Base-by-base conservation (phyloP, 2,888 invertebrate species). In the Andricus quercusramuli region DNA sequence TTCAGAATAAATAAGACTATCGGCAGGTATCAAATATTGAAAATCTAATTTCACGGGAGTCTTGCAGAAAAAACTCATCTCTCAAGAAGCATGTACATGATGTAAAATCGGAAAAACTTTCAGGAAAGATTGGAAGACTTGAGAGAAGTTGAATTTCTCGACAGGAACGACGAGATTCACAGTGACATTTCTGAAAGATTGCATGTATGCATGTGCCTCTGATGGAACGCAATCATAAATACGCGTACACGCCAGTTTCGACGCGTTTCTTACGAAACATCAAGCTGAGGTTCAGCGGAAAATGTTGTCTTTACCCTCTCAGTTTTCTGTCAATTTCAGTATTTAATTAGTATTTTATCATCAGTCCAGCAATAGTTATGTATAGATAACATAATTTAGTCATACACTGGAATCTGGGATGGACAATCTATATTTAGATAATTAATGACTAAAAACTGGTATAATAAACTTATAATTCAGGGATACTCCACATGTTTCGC, bases 51-150 rank as follows among this genome's bases (percentile, higher is more conserved):
- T 11, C 56, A 56, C 11, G 11, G 56, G n/a, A 56, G n/a, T n/a
- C 9, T n/a, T 56, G 11, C 1, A 56, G 51, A 11, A n/a, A n/a
- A 56, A 56, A 56, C 56, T 56, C 56, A 56, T 37, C 37, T 56
- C n/a, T 56, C n/a, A n/a, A 56, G 56, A 56, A n/a, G 56, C n/a
- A 56, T n/a, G 56, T n/a, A n/a, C 56, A n/a, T n/a, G 56, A 56
- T 56, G 56, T n/a, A 9, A 56, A 56, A 56, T 9, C n/a, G 56
- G n/a, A n/a, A 56, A 56, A 56, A 56, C n/a, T 56, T 56, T n/a
- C 56, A 56, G 11, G n/a, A 56, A 56, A 56, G 56, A 56, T 56
- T 56, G 56, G 11, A 56, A 56, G 11, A 2, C 56, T 56, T 56
- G 56, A 56, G n/a, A 56, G 56, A 56, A 56, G n/a, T 51, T 20